Evolutionary conservation across 64 coral and sea anemone species (phyloP), one percentile per base, ranked within the genome.

Genomic region (Catalaphyllia jardinei): DNA sequence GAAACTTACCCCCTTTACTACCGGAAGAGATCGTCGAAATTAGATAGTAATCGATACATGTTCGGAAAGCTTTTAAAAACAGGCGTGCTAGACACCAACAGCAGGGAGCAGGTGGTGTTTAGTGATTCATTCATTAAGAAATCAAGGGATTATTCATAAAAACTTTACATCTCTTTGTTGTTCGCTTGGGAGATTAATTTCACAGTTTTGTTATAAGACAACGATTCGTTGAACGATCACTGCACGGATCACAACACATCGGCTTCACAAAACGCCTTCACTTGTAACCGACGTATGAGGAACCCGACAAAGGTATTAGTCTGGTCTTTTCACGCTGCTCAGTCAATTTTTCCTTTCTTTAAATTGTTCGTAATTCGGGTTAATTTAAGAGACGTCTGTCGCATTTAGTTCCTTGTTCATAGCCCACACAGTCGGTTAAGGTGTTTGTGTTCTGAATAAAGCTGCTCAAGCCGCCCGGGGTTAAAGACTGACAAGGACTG

Each of bases 81-180:
- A 77, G 35, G 20, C 39, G 22, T 12, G 51, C 74, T 20, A 42
- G 39, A 50, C 74, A 77, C 74, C 74, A 50, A 77, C 20, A 38
- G 19, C 14, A 2, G 19, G 9, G 20, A 10, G 11, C 74, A 42
- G 74, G 74, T 77, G 74, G 74, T 19, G 19, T 50, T 77, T 35
- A 77, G 35, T 50, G 74, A 50, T 38, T 20, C 35, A 20, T 77
- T 77, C 19, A 77, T 69, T 69, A 24, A 49, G 33, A 42, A 73
- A 77, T 77, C 74, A 77, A 77, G 39, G 19, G 39, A 77, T 77
- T 46, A 24, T 46, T 42, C 19, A 77, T 77, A 69, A 27, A 10
- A 46, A 4, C 33, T 20, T 77, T 24, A 77, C 39, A 77, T 49
- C 39, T 19, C 19, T 46, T 42, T 77, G 74, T 49, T 50, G 38